Evolutionary conservation across 2,113 vertebrate genomes (phyloP), one percentile per base, ranked within the genome.

Genomic region (Xiphias gladius): DNA sequence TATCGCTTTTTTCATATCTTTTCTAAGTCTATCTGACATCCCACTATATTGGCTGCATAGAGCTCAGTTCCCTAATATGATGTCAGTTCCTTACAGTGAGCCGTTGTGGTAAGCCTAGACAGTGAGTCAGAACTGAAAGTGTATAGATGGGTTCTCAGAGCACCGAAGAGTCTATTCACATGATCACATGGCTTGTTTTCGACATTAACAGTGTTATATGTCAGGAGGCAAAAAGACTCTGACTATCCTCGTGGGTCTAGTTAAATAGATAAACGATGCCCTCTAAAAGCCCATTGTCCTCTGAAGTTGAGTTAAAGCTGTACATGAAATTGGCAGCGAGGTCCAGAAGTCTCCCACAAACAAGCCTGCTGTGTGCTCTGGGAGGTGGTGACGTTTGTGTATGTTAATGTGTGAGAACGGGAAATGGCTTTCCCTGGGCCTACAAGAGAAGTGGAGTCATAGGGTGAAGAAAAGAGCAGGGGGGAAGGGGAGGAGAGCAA

Each of bases 381-480:
- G 61, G 57, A 89, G 80, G 24, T 0, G 41, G 26, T 78, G 85
- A 85, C 66, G 61, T 84, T 89, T 88, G 84, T 83, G 66, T 86
- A 75, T 84, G 79, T 80, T 75, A 73, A 73, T 84, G 80, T 88
- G 88, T 88, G 89, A 89, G 86, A 94, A 92, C 69, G 20, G 91
- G 91, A 92, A 93, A 86, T 72, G 73, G 77, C 68, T 82, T 67
- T 84, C 80, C 69, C 41, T n/a, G 2, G 17, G 72, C 61, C 66
- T 58, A 61, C 43, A 26, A 67, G 73, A 90, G 86, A 88, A 78
- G 46, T 78, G 20, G 32, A 86, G 72, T 88, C 81, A 79, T 43
- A 76, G 76, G 69, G 82, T 79, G 68, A 79, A 73, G 64, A 88
- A 76, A 73, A 63, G 59, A 79, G 61, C 57, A 26, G 26, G 50